Conservation (phyloP, 2,113 vertebrate species). For the Otolemur garnettii region DNA sequence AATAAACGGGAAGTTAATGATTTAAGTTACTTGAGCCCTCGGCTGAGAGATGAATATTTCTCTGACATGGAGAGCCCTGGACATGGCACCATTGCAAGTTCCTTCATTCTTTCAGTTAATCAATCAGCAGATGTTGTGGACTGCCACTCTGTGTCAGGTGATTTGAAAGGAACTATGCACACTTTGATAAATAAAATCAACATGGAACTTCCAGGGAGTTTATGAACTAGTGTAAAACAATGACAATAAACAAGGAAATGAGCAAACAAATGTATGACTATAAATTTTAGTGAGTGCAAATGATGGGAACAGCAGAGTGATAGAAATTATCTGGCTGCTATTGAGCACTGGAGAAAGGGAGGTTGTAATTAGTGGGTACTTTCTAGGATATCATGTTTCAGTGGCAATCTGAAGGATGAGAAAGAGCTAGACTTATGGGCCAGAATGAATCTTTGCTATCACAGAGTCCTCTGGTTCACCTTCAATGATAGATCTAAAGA, state of each 20-base stretch:
- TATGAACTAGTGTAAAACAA: neutral
- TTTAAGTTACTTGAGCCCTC: neutral
- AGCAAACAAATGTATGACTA: neutral
- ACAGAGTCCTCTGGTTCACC: neutral
- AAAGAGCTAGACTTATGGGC: neutral
- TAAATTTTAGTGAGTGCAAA: neutral
- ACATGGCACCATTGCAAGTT: neutral
- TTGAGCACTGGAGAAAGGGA: neutral
- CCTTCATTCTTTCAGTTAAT: neutral
- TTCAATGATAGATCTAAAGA: neutral
- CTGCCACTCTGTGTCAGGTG: neutral
- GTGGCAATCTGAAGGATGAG: too few relatives aligned
- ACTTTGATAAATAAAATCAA: neutral
- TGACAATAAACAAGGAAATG: neutral
- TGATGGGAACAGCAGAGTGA: neutral
- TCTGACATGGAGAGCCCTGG: neutral
- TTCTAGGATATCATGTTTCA: neutral
- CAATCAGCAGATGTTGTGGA: neutral
- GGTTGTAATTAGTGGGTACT: neutral
- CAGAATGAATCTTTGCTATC: neutral
- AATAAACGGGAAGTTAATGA: neutral
- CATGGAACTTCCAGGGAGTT: neutral
- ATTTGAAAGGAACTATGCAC: neutral
- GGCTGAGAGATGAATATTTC: neutral
- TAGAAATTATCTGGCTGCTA: too few relatives aligned